These are phyloP conservation scores for Percopsis transmontana DNA, from an alignment of 2,113 vertebrate genomes.

Conservation along the genomic window DNA sequence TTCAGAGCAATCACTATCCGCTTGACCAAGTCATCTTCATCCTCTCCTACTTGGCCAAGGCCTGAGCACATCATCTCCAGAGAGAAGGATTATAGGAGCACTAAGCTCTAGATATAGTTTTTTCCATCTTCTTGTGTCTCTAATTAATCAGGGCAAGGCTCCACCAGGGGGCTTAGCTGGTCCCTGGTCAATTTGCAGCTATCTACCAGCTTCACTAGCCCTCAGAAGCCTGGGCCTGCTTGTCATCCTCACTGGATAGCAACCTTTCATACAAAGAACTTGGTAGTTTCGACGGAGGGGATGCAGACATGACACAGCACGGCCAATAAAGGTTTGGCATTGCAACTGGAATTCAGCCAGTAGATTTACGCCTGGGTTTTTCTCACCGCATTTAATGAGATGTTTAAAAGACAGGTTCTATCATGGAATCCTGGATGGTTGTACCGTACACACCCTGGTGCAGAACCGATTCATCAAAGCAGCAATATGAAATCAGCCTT, in stretches of 20 bases:
- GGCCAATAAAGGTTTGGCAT: constrained; percentile 15
- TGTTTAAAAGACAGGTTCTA: not conserved
- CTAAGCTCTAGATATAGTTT: constrained; percentile 54
- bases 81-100: constrained; percentile 56
- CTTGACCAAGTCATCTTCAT: constrained; percentile 32
- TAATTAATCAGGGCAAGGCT: constrained; percentile 70
- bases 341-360: constrained; percentile 17
- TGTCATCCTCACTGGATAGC: constrained; percentile 31
- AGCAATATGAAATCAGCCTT: no score
- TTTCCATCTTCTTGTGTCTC: constrained; percentile 57
- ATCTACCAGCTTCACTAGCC: constrained; percentile 47
- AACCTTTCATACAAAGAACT: constrained; percentile 33
- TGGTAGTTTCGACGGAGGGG: constrained; percentile 18
- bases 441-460: no score
- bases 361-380: not conserved
- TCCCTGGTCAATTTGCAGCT: constrained; percentile 70
- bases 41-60: constrained; percentile 51
- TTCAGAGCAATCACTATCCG: constrained; percentile 16
- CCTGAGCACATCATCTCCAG: constrained; percentile 48
- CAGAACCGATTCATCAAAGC: no score
- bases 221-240: constrained; percentile 29
- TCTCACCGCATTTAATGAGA: not conserved
- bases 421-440: no score
- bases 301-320: constrained; percentile 46
- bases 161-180: constrained; percentile 57